Evolutionary conservation across 2,797 vertebrate genomes (phyloP).

Genomic region (Xyrichtys novacula): DNA sequence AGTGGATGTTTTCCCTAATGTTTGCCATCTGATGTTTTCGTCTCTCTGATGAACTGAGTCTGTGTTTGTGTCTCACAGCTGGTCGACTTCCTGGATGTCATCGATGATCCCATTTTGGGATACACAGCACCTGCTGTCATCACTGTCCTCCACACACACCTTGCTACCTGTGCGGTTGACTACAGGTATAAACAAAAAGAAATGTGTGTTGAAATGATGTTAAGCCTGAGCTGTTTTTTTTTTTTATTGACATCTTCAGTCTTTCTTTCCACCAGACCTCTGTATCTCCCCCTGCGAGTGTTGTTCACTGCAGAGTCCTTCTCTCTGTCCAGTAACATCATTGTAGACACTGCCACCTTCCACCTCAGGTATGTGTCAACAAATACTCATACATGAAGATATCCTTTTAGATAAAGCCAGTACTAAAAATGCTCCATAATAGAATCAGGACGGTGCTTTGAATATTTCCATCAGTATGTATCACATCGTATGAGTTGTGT

Average conservation of each 20-base stretch:
- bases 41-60: conserved; percentile 7
- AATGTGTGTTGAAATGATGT: not conserved
- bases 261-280: conserved; percentile 81
- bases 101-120: conserved; percentile 93
- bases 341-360: conserved; percentile 94
- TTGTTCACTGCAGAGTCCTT: conserved; percentile 93
- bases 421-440: not conserved
- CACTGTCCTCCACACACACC: conserved; percentile 92
- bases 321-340: conserved; percentile 94
- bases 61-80: conserved; percentile 77
- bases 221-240: not conserved
- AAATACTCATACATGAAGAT: not conserved
- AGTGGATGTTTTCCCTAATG: not conserved
- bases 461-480: not conserved
- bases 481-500: not conserved
- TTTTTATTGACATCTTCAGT: not conserved
- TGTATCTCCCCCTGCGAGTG: conserved; percentile 91
- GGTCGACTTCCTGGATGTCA: conserved; percentile 92
- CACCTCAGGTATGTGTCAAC: conserved; percentile 88
- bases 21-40: not conserved
- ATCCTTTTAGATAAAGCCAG: not conserved
- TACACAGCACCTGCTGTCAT: conserved; percentile 92
- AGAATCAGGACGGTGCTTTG: not conserved
- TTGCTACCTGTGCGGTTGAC: conserved; percentile 92
- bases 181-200: conserved; percentile 85